Conservation (phyloP, 1,140 invertebrate genomes). For the Polypedilum pembai region DNA sequence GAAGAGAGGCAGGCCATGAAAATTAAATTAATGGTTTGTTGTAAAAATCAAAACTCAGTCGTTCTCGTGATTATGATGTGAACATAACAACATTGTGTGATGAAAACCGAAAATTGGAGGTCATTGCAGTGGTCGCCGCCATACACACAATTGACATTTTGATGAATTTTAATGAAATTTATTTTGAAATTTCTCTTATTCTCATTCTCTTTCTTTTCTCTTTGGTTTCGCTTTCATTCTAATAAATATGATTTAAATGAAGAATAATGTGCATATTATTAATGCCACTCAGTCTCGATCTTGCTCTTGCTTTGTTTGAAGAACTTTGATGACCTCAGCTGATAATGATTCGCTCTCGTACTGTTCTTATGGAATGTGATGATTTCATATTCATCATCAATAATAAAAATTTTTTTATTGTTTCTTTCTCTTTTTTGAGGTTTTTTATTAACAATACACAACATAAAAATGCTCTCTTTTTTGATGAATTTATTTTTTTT, state of each 20-base stretch:
- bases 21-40: slow-evolving; percentile 26
- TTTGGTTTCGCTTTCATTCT: not conserved
- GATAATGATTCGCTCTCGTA: too few relatives aligned
- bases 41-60: slow-evolving; percentile 4
- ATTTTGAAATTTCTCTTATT: not conserved
- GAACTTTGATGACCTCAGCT: too few relatives aligned
- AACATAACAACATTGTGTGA: slow-evolving; percentile 3
- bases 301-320: not conserved
- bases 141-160: slow-evolving; percentile 23
- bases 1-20: not conserved
- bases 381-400: too few relatives aligned
- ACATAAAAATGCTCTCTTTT: too few relatives aligned
- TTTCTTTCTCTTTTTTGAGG: too few relatives aligned
- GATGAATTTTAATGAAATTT: slow-evolving; percentile 4
- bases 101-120: slow-evolving; percentile 26
- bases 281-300: not conserved
- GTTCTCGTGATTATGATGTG: slow-evolving; percentile 17
- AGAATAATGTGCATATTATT: slow-evolving; percentile 26
- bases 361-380: too few relatives aligned
- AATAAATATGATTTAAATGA: slow-evolving; percentile 23
- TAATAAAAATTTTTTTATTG: too few relatives aligned
- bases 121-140: not conserved
- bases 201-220: not conserved
- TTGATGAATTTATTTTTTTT: too few relatives aligned
- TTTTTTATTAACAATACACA: too few relatives aligned